Base-by-base conservation (phyloP, 2,888 invertebrate genomes). In the Elysia crispata region DNA sequence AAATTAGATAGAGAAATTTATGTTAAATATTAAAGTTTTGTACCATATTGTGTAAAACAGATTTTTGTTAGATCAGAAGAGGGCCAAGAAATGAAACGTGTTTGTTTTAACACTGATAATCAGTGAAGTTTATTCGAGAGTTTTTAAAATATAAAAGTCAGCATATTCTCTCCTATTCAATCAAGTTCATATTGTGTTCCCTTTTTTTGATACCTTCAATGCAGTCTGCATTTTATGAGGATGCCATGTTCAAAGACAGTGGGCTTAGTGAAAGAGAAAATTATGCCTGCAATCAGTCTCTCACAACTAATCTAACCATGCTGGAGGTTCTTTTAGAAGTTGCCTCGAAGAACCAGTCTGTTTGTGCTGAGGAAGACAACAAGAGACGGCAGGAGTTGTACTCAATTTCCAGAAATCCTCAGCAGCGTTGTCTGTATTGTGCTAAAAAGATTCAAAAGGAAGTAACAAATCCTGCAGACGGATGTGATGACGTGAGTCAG, bases 401-500 rank as follows among this genome's bases (percentile, higher is more conserved):
- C 54, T 50, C 66, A 6, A n/a, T 28, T 18, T 20, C 41, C 33
- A n/a, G 13, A 0, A 33, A 75, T 15, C 64, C 50, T 60, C 23
- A 5, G 18, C 31, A 0, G 20, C 69, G 76, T 50, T 80, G 80
- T 25, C 5, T 76, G 30, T 80, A 64, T 49, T 80, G 80, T 80
- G 80, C 80, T 20, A 62, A 50, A 60, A 8, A 23, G 0, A 15
- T 70, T 11, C 31, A 25, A 20, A 11, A 25, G n/a, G 49, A n/a
- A n/a, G 23, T 18, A 6, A 8, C 33, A 25, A 1, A 25, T 23
- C 33, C 31, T 64, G 15, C 31, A 18, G 23, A 30, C 33, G 80
- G 80, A 25, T 80, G 80, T 64, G 25, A 76, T 54, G 25, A 66
- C 25, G 80, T 80, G 72, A 66, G 80, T 57, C n/a, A n/a, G n/a